These are phyloP conservation scores for Porites evermanni DNA, from an alignment of 92 coral and sea anemone species.

Conservation along the genomic window DNA sequence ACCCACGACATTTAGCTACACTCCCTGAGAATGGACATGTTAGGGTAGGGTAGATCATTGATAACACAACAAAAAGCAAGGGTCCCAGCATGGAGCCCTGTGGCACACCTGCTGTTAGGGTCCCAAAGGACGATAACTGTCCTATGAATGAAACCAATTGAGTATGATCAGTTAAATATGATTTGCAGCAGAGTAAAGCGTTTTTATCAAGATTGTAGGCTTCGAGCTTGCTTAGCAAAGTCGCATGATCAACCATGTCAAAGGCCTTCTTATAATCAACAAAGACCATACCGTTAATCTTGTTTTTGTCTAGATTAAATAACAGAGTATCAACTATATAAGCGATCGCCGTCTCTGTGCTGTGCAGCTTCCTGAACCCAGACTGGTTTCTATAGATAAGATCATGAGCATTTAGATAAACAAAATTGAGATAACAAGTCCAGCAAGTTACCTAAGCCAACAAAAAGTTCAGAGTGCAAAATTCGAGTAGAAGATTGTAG, in stretches of 20 bases:
- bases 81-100: too few relatives aligned
- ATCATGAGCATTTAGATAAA: not conserved
- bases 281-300: not conserved
- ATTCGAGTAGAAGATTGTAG: too few relatives aligned
- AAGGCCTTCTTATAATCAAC: not conserved
- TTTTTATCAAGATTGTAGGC: constrained; percentile 9
- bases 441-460: too few relatives aligned
- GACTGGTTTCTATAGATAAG: constrained; percentile 3
- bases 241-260: not conserved
- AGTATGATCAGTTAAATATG: not conserved
- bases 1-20: too few relatives aligned
- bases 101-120: too few relatives aligned
- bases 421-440: too few relatives aligned
- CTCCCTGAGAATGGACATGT: too few relatives aligned
- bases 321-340: constrained; percentile 37
- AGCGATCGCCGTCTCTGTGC: constrained; percentile 29
- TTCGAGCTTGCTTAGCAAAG: constrained; percentile 4
- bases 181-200: constrained; percentile 15
- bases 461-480: too few relatives aligned
- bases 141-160: too few relatives aligned
- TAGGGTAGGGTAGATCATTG: too few relatives aligned
- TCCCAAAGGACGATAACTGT: too few relatives aligned
- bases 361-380: constrained; percentile 6
- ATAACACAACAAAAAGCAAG: too few relatives aligned
- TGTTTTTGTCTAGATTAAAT: constrained; percentile 25